Percentiles rank a stretch among this genome's conserved stretches.
Conservation (phyloP, 2,888 invertebrate species). For the Lumbricus terrestris region DNA sequence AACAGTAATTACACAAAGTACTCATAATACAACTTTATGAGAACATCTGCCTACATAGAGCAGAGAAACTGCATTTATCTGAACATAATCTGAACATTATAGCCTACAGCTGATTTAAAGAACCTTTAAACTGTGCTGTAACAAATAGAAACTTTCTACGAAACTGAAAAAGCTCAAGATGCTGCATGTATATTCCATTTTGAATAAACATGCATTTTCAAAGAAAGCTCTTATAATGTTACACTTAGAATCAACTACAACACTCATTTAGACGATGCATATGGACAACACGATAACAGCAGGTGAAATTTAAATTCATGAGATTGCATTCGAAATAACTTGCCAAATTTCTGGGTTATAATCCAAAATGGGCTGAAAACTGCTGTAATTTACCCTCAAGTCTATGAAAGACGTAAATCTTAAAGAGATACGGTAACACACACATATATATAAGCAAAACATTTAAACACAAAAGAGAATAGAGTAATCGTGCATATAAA, state of each 20-base stretch:
- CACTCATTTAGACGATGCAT: neutral
- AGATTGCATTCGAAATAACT: neutral
- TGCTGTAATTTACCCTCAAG: neutral
- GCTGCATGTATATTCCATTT: neutral
- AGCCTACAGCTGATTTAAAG: neutral
- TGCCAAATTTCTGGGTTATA: neutral
- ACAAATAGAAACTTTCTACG: neutral
- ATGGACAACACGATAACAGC: neutral
- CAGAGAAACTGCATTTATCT: neutral
- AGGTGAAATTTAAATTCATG: neutral
- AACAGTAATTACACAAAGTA: too few species aligned
- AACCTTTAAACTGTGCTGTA: neutral
- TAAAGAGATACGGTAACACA: neutral
- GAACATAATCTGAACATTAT: too few species aligned
- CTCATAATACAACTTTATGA: neutral
- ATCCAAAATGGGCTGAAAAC: neutral
- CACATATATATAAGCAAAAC: neutral
- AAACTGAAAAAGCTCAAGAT: neutral
- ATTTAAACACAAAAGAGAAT: neutral
- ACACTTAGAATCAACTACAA: neutral
- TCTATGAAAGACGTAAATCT: neutral
- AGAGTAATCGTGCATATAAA: neutral
- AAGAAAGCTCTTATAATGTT: neutral
- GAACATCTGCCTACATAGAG: neutral
- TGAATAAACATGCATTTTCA: neutral